Base-by-base conservation (phyloP, 64 coral and sea anemone genomes). In the Porites australiensis region DNA sequence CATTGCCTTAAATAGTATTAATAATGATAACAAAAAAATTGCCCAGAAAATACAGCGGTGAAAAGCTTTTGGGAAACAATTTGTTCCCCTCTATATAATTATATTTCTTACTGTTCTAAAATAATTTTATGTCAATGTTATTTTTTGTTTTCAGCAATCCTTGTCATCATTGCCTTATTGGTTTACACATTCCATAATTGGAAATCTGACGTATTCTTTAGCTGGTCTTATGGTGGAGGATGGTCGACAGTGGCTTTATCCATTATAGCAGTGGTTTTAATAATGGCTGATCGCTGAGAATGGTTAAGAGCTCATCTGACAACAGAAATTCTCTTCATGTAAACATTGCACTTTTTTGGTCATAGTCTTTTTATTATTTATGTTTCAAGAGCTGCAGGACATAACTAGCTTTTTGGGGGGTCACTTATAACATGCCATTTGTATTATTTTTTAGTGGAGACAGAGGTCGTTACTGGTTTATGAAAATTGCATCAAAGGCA, bases 201-300 rank as follows among this genome's bases (percentile, higher is more conserved):
- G 97, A 58, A 93, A 70, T 71, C 53, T 75, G 91, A 98, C 13
- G 88, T 98, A 20, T 98, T 58, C 84, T 98, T 98, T 72, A 98
- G 97, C 62, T 98, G 97, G 97, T 98, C 97, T 0, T 98, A 98
- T 54, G 97, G 97, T 0, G 94, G 94, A 44, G 97, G 97, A 45
- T 98, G 97, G 97, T 96, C 97, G 5, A 96, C 97, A 2, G 94
- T 98, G 8, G 97, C 97, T 3, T 73, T 98, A 50, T 95, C 97
- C 4, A 81, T 98, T 77, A 98, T 98, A 83, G 97, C 94, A 52
- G 47, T 98, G 59, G 91, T 98, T 5, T 75, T 98, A 9, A 94
- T 98, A 55, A 94, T 96, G 94, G 97, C 97, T 9, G 97, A 98
- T 91, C 97, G 97, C 57, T 97, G 88, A 97, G 81, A 13, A 15